phyloP scores from a whole-genome alignment of 2,797 vertebrate genomes.

The Epinephelus malabaricus region DNA sequence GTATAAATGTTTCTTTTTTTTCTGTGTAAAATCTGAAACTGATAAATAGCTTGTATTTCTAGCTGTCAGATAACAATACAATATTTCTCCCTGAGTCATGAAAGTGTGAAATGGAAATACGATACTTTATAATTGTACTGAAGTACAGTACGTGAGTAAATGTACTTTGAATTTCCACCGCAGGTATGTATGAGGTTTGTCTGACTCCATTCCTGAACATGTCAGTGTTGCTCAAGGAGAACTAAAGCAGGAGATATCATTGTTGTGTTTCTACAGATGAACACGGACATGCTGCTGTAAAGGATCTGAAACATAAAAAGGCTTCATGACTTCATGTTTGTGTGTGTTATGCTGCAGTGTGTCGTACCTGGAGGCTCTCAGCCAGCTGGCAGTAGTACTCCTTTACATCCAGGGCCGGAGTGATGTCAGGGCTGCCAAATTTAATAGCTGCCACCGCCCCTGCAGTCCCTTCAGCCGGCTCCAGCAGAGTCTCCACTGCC shows the following conservation, averaged over 20 bases:
- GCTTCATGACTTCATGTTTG: conserved; percentile 48
- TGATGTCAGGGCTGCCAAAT: conserved; percentile 83
- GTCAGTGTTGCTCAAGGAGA: conserved; percentile 5
- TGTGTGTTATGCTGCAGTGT: conserved; percentile 45
- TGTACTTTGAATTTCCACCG: neutral
- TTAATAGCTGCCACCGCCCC: conserved; percentile 61
- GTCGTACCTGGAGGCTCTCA: conserved; percentile 82
- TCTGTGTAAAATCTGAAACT: neutral
- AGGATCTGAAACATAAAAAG: conserved; percentile 9
- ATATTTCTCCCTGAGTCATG: neutral
- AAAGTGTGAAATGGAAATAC: neutral
- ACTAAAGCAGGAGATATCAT: conserved; percentile 29
- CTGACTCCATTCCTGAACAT: conserved; percentile 5
- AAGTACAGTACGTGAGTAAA: neutral
- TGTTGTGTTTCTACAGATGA: conserved; percentile 21
- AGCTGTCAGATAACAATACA: neutral
- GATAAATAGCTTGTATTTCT: neutral
- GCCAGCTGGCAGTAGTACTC: conserved; percentile 84
- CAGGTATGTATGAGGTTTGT: neutral
- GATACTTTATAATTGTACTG: neutral
- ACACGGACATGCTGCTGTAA: conserved; percentile 17
- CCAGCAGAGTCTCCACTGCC: conserved; percentile 70
- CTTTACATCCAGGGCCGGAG: conserved; percentile 77
- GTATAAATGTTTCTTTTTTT: neutral
- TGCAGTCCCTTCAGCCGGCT: conserved; percentile 58